Conservation (phyloP, 2,113 vertebrate species). For the Ariopsis seemanni region DNA sequence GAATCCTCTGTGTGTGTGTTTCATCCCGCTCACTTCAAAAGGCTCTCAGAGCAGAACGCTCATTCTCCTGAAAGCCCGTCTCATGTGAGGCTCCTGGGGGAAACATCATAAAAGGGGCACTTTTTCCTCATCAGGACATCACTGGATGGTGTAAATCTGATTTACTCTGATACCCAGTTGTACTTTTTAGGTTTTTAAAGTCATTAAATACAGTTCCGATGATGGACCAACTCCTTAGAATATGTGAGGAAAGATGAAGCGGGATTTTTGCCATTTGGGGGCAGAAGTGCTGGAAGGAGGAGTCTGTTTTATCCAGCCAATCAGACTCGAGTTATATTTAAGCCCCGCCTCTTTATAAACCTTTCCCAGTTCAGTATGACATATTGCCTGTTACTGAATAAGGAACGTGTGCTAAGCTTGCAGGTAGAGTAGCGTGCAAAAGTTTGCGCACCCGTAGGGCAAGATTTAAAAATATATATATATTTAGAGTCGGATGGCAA, state of each 20-base stretch:
- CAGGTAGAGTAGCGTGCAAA: neutral
- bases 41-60: constrained; percentile 3
- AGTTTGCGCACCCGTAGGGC: neutral
- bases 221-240: neutral
- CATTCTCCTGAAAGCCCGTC: constrained; percentile 4
- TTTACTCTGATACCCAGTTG: neutral
- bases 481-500: too few relatives aligned
- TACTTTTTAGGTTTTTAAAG: neutral
- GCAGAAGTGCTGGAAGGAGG: constrained; percentile 4
- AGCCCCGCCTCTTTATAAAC: neutral
- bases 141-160: neutral
- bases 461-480: too few relatives aligned
- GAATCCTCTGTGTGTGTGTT: neutral
- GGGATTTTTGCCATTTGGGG: constrained; percentile 10
- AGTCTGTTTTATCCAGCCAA: neutral
- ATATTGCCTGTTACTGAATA: neutral
- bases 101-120: neutral
- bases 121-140: neutral
- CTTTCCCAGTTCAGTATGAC: neutral
- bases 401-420: neutral
- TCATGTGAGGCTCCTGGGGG: neutral
- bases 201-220: neutral
- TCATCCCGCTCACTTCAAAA: constrained; percentile 20
- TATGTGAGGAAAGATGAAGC: constrained; percentile 12
- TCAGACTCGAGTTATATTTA: neutral